phyloP scores from a whole-genome alignment of 2,113 vertebrate species.

The Alligator sinensis region DNA sequence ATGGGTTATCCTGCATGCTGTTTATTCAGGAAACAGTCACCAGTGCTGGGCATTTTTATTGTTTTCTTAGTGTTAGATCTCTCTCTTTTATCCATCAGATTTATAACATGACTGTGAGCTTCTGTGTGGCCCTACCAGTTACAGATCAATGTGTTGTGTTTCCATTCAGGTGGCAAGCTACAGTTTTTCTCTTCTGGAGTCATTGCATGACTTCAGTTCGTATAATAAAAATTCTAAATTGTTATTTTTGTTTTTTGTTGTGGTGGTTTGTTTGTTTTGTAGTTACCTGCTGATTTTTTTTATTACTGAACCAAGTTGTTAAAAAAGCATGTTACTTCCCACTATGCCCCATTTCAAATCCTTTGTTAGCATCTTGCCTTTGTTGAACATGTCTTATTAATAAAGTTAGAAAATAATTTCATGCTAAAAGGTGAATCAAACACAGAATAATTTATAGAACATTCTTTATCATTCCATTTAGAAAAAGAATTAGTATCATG shows the following conservation, averaged over 20 bases:
- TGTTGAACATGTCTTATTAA: background rate
- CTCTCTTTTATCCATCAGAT: background rate
- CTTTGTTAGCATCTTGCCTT: background rate
- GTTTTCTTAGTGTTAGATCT: slow-evolving; percentile 28
- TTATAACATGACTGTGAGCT: background rate
- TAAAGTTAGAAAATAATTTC: background rate
- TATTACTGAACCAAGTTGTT: too few relatives aligned
- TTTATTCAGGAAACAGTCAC: background rate
- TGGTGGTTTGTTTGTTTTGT: background rate
- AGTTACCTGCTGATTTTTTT: too few relatives aligned
- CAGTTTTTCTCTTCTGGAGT: background rate
- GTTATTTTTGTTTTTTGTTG: background rate
- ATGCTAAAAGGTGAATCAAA: background rate
- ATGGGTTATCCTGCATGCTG: slow-evolving; percentile 24
- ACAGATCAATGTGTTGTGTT: background rate
- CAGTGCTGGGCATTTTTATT: background rate
- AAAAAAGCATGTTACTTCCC: too few relatives aligned
- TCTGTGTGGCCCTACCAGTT: background rate
- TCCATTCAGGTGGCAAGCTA: background rate
- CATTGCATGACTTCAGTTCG: background rate
- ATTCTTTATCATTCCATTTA: background rate
- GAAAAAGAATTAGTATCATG: background rate
- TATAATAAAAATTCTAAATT: background rate
- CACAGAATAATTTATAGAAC: background rate
- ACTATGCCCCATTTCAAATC: background rate